These are phyloP conservation scores for Mythimna lalbum DNA, from an alignment of 2,888 invertebrate species.

Conservation along the genomic window DNA sequence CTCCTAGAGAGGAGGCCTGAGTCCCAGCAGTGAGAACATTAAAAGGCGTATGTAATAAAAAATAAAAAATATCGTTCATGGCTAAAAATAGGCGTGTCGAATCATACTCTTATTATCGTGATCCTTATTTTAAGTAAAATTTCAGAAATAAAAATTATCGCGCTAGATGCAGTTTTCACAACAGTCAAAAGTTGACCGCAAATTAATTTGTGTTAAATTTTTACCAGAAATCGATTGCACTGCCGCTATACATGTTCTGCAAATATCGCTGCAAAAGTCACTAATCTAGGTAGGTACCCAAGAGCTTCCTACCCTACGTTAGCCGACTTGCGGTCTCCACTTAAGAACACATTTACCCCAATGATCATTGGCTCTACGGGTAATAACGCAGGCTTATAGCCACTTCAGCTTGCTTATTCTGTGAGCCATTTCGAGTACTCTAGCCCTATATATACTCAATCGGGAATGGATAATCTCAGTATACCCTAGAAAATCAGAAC, in stretches of 20 bases:
- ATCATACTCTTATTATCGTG: too few relatives aligned
- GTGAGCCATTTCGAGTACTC: not conserved
- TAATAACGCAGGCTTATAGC: slow-evolving; percentile 15
- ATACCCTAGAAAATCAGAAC: not conserved
- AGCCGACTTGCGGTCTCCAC: slow-evolving; percentile 26
- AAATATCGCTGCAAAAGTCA: too few relatives aligned
- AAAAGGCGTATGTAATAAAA: too few relatives aligned
- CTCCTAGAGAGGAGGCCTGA: too few relatives aligned
- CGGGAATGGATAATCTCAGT: not conserved
- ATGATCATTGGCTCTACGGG: slow-evolving; percentile 1
- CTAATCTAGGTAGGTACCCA: not conserved
- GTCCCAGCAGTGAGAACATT: too few relatives aligned
- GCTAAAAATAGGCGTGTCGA: not conserved
- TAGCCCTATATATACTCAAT: not conserved
- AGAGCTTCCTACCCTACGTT: not conserved
- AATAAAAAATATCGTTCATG: too few relatives aligned
- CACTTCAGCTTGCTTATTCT: slow-evolving; percentile 10
- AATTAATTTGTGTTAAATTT: not conserved
- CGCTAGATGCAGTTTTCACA: not conserved
- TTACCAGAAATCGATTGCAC: not conserved
- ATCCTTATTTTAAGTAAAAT: not conserved
- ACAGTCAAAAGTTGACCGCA: too few relatives aligned
- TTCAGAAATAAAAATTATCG: not conserved
- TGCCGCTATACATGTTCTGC: not conserved
- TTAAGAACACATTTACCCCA: slow-evolving; percentile 25